Conservation (phyloP, 2,113 vertebrate genomes). For the Aix galericulata region DNA sequence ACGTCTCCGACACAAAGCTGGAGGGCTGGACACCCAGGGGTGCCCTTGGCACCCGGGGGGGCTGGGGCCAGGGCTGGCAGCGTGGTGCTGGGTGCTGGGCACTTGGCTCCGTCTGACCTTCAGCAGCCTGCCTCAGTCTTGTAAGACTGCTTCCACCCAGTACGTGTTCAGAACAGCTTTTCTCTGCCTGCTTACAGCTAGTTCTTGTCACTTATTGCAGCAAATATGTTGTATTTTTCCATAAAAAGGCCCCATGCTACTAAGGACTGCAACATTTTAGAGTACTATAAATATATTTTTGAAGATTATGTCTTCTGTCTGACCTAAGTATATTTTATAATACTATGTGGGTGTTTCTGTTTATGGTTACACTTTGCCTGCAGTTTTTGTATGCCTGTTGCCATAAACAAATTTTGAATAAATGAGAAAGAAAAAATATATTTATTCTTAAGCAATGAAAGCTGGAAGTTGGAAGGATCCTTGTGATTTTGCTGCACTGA, state of each 20-base stretch:
- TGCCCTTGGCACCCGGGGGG: no score
- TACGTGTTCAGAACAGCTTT: neutral
- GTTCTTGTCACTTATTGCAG: neutral
- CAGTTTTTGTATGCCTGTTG: slow-evolving; percentile 18
- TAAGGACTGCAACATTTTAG: neutral
- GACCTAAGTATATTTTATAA: neutral
- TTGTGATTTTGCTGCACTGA: neutral
- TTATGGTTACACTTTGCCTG: slow-evolving; percentile 48
- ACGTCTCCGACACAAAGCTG: neutral
- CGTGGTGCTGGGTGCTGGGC: no score
- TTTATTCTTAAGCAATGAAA: neutral
- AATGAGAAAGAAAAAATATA: neutral
- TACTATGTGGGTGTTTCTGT: neutral
- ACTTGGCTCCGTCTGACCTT: neutral
- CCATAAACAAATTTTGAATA: slow-evolving; percentile 32
- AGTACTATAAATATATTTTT: slow-evolving; percentile 15
- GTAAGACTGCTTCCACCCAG: neutral
- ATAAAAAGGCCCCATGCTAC: neutral
- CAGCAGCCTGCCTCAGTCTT: neutral
- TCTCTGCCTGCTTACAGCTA: no score
- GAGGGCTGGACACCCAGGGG: neutral
- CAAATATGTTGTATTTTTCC: neutral
- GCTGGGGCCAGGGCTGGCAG: no score
- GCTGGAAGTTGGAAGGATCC: neutral
- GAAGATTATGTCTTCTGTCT: slow-evolving; percentile 16